A percentile compares a stretch with the other conserved stretches of the same genome.
Conservation (phyloP, 2,797 vertebrate species). For the Epinephelus coioides region DNA sequence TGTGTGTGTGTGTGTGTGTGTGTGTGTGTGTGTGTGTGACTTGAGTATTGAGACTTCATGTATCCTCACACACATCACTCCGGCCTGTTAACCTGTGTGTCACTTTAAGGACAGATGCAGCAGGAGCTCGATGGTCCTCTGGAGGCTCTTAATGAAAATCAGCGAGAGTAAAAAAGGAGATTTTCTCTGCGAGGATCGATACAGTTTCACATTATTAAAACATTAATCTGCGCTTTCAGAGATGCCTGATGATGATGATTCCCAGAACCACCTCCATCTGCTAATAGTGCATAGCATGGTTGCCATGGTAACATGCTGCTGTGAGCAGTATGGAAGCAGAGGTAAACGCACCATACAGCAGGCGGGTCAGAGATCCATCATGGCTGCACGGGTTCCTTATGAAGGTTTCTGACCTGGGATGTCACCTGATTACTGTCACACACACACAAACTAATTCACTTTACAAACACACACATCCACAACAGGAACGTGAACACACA, state of each 20-base stretch:
- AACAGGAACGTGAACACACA: background rate
- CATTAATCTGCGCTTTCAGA: conserved; percentile 33
- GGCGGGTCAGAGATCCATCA: conserved; percentile 48
- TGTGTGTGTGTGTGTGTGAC: background rate
- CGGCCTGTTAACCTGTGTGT: background rate
- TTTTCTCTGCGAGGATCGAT: conserved; percentile 33
- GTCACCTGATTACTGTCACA: conserved; percentile 26
- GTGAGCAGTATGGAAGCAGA: conserved; percentile 16
- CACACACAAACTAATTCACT: conserved; percentile 18
- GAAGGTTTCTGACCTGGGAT: conserved; percentile 54
- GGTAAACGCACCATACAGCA: conserved; percentile 2
- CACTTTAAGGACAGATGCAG: background rate
- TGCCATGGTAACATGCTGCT: conserved; percentile 28
- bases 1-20: conserved; percentile 6
- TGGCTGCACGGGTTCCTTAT: conserved; percentile 19
- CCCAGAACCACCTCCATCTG: background rate
- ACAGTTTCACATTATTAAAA: conserved; percentile 45
- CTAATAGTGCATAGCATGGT: conserved; percentile 25
- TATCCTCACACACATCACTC: background rate
- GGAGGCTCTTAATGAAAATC: conserved; percentile 41
- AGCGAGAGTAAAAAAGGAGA: conserved; percentile 1
- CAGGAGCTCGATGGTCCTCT: background rate
- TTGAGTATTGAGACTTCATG: background rate
- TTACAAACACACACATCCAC: conserved; percentile 21
- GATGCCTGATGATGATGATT: conserved; percentile 29